phyloP scores from a whole-genome alignment of 1,140 invertebrate species.

The Formica exsecta region DNA sequence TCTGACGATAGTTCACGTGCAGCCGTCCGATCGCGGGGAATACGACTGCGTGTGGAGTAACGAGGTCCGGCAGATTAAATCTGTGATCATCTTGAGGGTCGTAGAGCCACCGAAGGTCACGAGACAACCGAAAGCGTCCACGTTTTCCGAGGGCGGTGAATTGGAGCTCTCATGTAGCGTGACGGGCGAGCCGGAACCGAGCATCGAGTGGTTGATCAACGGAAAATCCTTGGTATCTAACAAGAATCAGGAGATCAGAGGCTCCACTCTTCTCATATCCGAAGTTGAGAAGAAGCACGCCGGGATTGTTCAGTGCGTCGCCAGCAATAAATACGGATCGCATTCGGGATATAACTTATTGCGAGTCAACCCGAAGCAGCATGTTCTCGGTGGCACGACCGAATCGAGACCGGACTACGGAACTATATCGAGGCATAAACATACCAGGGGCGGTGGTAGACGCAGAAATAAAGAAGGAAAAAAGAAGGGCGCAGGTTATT shows the following conservation, averaged over 20 bases:
- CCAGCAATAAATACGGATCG: conserved; percentile 93
- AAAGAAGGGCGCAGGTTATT: conserved; percentile 82
- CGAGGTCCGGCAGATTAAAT: conserved; percentile 79
- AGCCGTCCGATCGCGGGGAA: conserved; percentile 81
- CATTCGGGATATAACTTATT: conserved; percentile 88
- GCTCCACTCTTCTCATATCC: conserved; percentile 88
- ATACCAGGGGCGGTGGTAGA: conserved; percentile 81
- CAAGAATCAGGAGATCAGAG: conserved; percentile 86
- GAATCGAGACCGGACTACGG: conserved; percentile 79
- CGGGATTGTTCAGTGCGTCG: conserved; percentile 96
- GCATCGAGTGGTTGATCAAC: conserved; percentile 94
- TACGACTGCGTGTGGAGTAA: conserved; percentile 85
- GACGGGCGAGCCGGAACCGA: conserved; percentile 90
- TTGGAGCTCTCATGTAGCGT: conserved; percentile 90
- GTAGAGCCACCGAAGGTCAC: conserved; percentile 89
- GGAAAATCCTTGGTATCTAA: conserved; percentile 88
- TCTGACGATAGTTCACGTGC: conserved; percentile 81
- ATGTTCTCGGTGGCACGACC: conserved; percentile 85
- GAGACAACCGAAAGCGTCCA: conserved; percentile 87
- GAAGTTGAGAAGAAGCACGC: conserved; percentile 93
- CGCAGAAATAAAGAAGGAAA: conserved; percentile 85
- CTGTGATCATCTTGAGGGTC: conserved; percentile 84
- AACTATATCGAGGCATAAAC: conserved; percentile 79
- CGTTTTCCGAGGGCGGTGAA: conserved; percentile 89
- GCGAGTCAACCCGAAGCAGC: conserved; percentile 92